Conservation (phyloP, 1,140 invertebrate genomes). For the Drosophila micromelanica region DNA sequence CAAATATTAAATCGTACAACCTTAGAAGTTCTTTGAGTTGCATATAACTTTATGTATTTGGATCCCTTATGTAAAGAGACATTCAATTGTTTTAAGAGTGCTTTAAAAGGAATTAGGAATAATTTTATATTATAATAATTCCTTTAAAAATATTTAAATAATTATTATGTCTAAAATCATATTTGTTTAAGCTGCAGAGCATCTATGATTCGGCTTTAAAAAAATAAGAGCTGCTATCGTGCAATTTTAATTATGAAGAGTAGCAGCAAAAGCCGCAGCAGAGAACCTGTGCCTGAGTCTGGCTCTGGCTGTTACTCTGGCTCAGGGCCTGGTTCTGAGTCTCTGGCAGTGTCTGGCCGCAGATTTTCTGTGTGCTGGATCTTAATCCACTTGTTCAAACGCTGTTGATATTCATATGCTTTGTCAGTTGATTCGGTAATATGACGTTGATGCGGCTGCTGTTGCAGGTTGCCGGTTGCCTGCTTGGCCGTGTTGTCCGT, state of each 20-base stretch:
- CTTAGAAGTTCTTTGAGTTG: too few relatives aligned
- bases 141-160: too few relatives aligned
- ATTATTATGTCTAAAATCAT: too few relatives aligned
- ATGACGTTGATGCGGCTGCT: slow-evolving; percentile 76
- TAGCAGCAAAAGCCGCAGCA: slow-evolving; percentile 16
- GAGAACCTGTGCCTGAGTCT: not conserved
- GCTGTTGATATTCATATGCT: slow-evolving; percentile 83
- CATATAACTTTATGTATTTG: too few relatives aligned
- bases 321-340: slow-evolving; percentile 11
- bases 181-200: slow-evolving; percentile 5
- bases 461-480: slow-evolving; percentile 20
- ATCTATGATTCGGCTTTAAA: not conserved
- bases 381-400: slow-evolving; percentile 82
- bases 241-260: slow-evolving; percentile 48
- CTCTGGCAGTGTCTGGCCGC: slow-evolving; percentile 2
- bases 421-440: slow-evolving; percentile 83
- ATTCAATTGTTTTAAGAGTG: too few relatives aligned
- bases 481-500: not conserved
- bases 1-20: too few relatives aligned
- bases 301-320: not conserved
- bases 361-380: slow-evolving; percentile 20
- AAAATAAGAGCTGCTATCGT: not conserved
- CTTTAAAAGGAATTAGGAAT: too few relatives aligned
- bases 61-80: too few relatives aligned
- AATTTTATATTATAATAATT: too few relatives aligned